A percentile compares a stretch with the other conserved stretches of the same genome.
Conservation (phyloP, 1,140 invertebrate species). For the Psilanteris sp. region DNA sequence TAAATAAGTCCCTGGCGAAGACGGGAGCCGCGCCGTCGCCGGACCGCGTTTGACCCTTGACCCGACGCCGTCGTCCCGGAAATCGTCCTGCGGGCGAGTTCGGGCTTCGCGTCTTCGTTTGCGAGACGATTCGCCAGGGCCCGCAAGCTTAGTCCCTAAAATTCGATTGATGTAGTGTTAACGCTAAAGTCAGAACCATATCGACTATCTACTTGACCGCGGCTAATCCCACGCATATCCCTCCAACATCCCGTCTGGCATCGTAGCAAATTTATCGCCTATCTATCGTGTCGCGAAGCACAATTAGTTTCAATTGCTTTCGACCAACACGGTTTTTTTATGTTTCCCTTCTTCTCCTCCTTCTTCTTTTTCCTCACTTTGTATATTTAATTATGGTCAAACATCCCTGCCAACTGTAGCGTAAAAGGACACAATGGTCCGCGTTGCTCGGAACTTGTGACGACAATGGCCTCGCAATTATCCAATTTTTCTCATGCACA, state of each 20-base stretch:
- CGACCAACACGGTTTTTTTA: constrained; percentile 1
- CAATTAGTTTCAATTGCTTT: constrained; percentile 2
- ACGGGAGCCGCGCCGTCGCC: no score
- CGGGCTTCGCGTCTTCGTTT: no score
- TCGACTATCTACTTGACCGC: constrained; percentile 61
- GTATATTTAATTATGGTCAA: constrained; percentile 12
- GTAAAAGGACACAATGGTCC: constrained; percentile 5
- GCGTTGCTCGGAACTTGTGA: no score
- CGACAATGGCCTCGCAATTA: no score
- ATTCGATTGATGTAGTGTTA: constrained; percentile 64
- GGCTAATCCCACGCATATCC: constrained; percentile 20
- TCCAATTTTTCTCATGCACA: constrained; percentile 4
- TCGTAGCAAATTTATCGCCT: constrained; percentile 29
- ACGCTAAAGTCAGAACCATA: constrained; percentile 63
- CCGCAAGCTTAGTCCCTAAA: constrained; percentile 70
- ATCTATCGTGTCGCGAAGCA: constrained; percentile 58
- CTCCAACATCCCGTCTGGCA: constrained; percentile 13
- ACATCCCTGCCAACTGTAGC: constrained; percentile 29
- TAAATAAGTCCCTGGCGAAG: constrained; percentile 59
- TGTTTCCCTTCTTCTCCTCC: no score
- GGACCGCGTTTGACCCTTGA: no score
- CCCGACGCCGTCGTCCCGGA: no score
- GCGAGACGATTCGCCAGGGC: neutral
- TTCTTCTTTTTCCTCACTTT: constrained; percentile 5
- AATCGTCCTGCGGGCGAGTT: no score